phyloP scores from a whole-genome alignment of 2,888 invertebrate genomes.

The Heliconius erato region DNA sequence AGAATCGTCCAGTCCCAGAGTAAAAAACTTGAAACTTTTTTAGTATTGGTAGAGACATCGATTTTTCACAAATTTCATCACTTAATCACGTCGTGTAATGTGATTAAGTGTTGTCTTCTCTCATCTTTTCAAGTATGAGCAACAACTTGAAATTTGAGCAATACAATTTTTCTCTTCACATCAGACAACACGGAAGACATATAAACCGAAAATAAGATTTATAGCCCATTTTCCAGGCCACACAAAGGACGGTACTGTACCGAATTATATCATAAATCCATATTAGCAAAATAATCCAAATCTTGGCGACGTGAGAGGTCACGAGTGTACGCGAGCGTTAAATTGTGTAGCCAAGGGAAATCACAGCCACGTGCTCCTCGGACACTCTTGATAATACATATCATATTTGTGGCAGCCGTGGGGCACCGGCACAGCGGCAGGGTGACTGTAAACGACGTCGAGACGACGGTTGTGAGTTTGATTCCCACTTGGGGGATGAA shows the following conservation, averaged over 20 bases:
- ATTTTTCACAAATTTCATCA: too few relatives aligned
- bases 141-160: too few relatives aligned
- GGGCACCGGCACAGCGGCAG: background rate
- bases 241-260: background rate
- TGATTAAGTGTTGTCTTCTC: too few relatives aligned
- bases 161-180: too few relatives aligned
- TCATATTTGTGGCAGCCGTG: background rate
- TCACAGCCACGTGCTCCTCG: constrained; percentile 16
- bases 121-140: too few relatives aligned
- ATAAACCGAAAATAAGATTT: background rate
- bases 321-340: constrained; percentile 28
- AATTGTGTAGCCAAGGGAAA: constrained; percentile 42
- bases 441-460: background rate
- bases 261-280: background rate
- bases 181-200: background rate
- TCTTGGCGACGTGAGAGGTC: constrained; percentile 16
- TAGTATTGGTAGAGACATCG: too few relatives aligned
- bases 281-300: constrained; percentile 27
- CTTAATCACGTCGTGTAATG: too few relatives aligned
- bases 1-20: too few relatives aligned
- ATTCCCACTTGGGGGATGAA: background rate
- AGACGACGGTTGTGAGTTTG: background rate
- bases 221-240: background rate
- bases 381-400: background rate
- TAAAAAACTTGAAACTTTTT: too few relatives aligned